Percentiles rank a stretch among this genome's conserved stretches.
Evolutionary conservation across 64 coral and sea anemone species (phyloP).

Genomic region (Porites australiensis): DNA sequence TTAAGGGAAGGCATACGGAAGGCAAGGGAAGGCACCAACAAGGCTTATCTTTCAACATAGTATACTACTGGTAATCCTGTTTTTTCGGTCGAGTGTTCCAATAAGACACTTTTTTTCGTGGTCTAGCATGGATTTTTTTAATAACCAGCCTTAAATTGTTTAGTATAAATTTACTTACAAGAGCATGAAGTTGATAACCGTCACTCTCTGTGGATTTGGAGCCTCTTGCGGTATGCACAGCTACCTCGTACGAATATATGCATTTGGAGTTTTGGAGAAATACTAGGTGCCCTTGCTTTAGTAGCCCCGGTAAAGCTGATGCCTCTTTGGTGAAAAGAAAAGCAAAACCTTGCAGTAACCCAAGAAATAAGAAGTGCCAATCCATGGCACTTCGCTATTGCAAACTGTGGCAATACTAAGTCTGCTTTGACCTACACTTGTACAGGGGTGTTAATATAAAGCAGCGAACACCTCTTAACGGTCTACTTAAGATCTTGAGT

Average conservation of each 20-base stretch:
- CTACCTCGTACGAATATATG: slow-evolving; percentile 76
- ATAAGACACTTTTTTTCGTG: too few species aligned
- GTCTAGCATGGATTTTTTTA: too few species aligned
- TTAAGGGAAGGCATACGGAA: too few species aligned
- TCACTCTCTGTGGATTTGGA: slow-evolving; percentile 72
- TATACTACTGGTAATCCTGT: too few species aligned
- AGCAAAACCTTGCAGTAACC: not conserved
- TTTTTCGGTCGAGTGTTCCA: too few species aligned
- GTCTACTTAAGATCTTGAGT: too few species aligned
- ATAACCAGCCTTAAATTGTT: too few species aligned
- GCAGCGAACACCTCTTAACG: not conserved
- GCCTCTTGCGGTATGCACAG: slow-evolving; percentile 76
- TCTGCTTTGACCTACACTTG: not conserved
- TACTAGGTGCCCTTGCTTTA: not conserved
- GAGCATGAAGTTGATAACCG: slow-evolving; percentile 62
- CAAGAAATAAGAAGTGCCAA: not conserved
- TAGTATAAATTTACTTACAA: slow-evolving; percentile 59
- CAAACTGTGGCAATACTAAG: not conserved
- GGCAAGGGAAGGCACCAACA: too few species aligned
- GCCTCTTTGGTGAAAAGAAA: not conserved
- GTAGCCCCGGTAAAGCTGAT: not conserved
- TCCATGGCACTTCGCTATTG: not conserved
- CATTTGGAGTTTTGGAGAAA: slow-evolving; percentile 38
- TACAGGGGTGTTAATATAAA: not conserved
- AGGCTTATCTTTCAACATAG: too few species aligned